These are phyloP conservation scores for Saguinus imperator DNA, from an alignment of 2,113 vertebrate genomes.

Conservation along the genomic window DNA sequence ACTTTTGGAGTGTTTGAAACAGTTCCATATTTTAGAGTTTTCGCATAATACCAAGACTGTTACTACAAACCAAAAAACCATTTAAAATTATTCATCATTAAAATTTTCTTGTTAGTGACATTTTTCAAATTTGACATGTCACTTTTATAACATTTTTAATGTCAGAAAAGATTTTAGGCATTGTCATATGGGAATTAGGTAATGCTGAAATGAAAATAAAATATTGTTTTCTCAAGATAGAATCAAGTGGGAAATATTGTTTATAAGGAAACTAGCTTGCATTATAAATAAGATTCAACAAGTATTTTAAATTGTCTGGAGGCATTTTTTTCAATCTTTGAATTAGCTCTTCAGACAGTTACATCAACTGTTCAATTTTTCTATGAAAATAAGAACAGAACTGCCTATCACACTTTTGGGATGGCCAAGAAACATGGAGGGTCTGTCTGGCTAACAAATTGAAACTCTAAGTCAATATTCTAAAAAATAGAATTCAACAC, in stretches of 20 bases:
- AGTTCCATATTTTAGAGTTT: constrained; percentile 54
- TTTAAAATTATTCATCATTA: constrained; percentile 79
- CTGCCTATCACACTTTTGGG: rapidly evolving
- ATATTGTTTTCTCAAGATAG: constrained; percentile 59
- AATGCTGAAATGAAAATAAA: constrained; percentile 54
- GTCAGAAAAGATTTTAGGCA: constrained; percentile 73
- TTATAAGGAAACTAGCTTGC: constrained; percentile 63
- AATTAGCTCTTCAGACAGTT: neutral
- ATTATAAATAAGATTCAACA: constrained; percentile 55
- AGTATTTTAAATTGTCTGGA: neutral
- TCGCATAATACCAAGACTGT: constrained; percentile 46
- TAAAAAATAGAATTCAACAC: neutral
- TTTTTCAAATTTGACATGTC: constrained; percentile 78
- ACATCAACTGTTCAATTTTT: neutral
- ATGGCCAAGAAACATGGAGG: neutral
- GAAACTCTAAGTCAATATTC: neutral
- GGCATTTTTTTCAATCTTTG: neutral
- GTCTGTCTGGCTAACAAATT: neutral
- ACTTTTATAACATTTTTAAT: constrained; percentile 80
- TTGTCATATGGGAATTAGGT: constrained; percentile 77
- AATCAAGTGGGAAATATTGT: constrained; percentile 65
- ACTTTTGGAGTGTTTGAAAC: constrained; percentile 65
- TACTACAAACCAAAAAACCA: constrained; percentile 37
- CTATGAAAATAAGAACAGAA: neutral
- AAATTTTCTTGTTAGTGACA: constrained; percentile 76